Percentiles rank a stretch among this genome's conserved stretches.
These are phyloP conservation scores for Fulica atra DNA, from an alignment of 2,113 vertebrate genomes.

Conservation along the genomic window DNA sequence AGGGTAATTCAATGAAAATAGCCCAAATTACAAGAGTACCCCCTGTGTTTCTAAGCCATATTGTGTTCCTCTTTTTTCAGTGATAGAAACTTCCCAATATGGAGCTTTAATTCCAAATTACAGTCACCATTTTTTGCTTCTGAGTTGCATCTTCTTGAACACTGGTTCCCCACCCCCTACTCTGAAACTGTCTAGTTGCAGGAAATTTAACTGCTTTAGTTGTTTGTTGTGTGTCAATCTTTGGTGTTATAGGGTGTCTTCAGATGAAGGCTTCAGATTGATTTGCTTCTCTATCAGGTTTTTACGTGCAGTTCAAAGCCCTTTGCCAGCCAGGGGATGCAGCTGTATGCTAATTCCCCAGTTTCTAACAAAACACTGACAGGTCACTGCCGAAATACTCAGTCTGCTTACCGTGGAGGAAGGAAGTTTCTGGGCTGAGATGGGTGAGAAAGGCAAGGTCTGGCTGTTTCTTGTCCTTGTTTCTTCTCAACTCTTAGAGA, in stretches of 20 bases:
- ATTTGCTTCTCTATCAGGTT: not conserved
- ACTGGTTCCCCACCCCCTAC: not conserved
- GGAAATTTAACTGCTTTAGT: not conserved
- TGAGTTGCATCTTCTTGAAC: not conserved
- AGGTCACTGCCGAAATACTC: not conserved
- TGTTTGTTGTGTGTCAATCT: not conserved
- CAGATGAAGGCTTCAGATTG: not conserved
- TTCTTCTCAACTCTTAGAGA: not conserved
- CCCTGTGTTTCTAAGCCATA: not conserved
- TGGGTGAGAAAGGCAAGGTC: not conserved
- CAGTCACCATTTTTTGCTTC: not conserved
- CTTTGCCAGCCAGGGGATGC: not conserved
- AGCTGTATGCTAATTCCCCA: slow-evolving; percentile 56
- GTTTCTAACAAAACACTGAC: not conserved
- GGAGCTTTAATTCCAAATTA: not conserved
- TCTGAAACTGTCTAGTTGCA: not conserved
- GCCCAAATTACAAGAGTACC: not conserved
- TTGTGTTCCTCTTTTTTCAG: not conserved
- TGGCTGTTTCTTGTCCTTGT: not conserved
- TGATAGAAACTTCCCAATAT: not conserved
- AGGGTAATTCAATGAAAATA: not conserved
- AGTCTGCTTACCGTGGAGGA: not conserved
- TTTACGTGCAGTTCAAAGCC: not conserved
- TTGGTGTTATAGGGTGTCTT: not conserved
- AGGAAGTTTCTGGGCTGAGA: not conserved